Evolutionary conservation across 92 coral and sea anemone genomes (phyloP).

Genomic region (Paramuricea clavata): DNA sequence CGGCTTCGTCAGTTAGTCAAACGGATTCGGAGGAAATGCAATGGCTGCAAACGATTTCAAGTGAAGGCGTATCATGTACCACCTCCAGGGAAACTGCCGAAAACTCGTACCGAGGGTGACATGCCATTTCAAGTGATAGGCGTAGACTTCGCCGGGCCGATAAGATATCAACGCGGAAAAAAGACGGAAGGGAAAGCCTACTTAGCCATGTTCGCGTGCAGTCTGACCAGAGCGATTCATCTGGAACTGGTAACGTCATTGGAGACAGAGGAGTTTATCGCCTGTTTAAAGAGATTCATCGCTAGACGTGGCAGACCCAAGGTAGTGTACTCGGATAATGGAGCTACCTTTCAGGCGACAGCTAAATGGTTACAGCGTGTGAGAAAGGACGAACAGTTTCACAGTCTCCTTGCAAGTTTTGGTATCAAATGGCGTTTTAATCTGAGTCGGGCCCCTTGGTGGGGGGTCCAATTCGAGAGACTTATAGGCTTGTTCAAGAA

Average conservation of each 20-base stretch:
- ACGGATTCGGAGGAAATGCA: too few relatives aligned
- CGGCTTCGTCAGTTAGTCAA: too few relatives aligned
- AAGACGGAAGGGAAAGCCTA: not conserved
- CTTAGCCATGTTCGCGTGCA: not conserved
- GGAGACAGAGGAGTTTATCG: not conserved
- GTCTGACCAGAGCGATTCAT: not conserved
- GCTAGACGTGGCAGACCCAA: conserved; percentile 19
- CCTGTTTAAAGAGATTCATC: not conserved
- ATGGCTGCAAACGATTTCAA: too few relatives aligned
- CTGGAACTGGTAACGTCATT: not conserved
- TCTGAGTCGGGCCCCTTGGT: too few relatives aligned
- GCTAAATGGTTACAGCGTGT: not conserved
- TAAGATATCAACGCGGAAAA: too few relatives aligned
- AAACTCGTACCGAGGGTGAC: too few relatives aligned
- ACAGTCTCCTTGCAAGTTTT: not conserved
- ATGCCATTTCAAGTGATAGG: not conserved
- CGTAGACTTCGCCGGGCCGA: not conserved
- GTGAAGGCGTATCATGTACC: too few relatives aligned
- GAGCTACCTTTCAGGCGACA: not conserved
- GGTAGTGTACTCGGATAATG: not conserved
- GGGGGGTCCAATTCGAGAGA: too few relatives aligned
- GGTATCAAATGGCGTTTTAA: not conserved
- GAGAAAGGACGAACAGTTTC: not conserved
- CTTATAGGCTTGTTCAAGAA: too few relatives aligned
- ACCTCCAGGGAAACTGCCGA: too few relatives aligned